Percentiles rank a stretch among this genome's conserved stretches.
phyloP scores from a whole-genome alignment of 2,113 vertebrate genomes.

The Mastomys natalensis region DNA sequence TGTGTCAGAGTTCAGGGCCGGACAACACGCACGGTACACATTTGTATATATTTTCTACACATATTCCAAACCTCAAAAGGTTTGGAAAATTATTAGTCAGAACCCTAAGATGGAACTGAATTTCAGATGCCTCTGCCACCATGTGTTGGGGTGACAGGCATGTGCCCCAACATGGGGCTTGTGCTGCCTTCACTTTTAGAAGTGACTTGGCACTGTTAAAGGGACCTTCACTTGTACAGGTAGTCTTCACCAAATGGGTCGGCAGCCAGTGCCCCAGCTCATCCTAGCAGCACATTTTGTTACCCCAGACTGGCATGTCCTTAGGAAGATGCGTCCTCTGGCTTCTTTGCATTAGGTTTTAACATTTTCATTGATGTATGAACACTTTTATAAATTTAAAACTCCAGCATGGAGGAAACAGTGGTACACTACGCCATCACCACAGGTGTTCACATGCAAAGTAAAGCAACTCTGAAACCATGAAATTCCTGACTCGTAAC shows the following conservation, averaged over 20 bases:
- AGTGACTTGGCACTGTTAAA: too few relatives aligned
- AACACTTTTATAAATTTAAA: slow-evolving; percentile 83
- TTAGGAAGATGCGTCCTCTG: slow-evolving; percentile 98
- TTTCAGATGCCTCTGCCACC: neutral
- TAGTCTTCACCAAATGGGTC: slow-evolving; percentile 96
- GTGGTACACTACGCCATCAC: slow-evolving; percentile 93
- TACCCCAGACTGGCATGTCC: slow-evolving; percentile 93
- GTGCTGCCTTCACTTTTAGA: neutral
- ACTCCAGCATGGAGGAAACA: slow-evolving; percentile 92
- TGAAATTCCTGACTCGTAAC: slow-evolving; percentile 92
- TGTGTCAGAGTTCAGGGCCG: neutral
- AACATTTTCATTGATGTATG: slow-evolving; percentile 91
- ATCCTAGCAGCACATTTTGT: slow-evolving; percentile 91
- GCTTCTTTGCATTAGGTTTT: slow-evolving; percentile 94
- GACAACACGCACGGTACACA: neutral
- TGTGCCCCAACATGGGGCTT: neutral
- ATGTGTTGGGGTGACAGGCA: neutral
- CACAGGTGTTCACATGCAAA: slow-evolving; percentile 92
- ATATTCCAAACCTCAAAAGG: too few relatives aligned
- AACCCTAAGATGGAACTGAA: neutral
- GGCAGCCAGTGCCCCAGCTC: slow-evolving; percentile 92
- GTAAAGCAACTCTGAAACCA: slow-evolving; percentile 91
- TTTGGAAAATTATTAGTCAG: neutral
- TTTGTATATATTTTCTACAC: neutral
- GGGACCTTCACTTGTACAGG: slow-evolving; percentile 91